Conservation (phyloP, 2,888 invertebrate genomes). For the Epirrhoe tristata region DNA sequence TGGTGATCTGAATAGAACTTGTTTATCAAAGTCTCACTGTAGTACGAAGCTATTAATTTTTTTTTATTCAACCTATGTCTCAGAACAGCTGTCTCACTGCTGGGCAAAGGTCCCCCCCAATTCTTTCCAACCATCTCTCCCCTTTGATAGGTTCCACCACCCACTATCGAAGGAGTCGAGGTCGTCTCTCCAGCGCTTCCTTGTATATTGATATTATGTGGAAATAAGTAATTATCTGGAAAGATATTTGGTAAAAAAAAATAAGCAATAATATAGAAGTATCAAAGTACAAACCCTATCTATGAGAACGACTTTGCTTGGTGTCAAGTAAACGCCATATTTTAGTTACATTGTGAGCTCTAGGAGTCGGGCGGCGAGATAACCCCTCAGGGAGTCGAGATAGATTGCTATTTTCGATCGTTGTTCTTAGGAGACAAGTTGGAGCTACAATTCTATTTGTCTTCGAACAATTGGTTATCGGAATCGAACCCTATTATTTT, state of each 20-base stretch:
- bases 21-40: not conserved
- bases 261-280: constrained; percentile 14
- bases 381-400: constrained; percentile 63
- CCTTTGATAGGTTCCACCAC: too few species aligned
- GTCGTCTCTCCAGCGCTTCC: too few species aligned
- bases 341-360: constrained; percentile 58
- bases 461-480: constrained; percentile 42
- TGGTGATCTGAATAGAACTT: not conserved
- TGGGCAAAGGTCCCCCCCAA: too few species aligned
- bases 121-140: too few species aligned
- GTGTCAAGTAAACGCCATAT: constrained; percentile 60
- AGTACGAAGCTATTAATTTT: too few species aligned
- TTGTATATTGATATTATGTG: not conserved
- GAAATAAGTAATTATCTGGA: not conserved
- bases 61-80: too few species aligned
- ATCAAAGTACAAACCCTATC: constrained; percentile 44
- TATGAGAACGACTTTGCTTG: constrained; percentile 43
- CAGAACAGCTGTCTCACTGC: too few species aligned
- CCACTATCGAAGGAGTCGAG: too few species aligned
- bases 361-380: constrained; percentile 45
- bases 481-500: constrained; percentile 11
- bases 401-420: constrained; percentile 65
- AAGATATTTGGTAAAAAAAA: not conserved
- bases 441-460: constrained; percentile 56
- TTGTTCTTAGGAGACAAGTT: constrained; percentile 56